Percentiles rank a stretch among this genome's conserved stretches.
Conservation (phyloP, 2,888 invertebrate species). For the Galerucella calmariensis region DNA sequence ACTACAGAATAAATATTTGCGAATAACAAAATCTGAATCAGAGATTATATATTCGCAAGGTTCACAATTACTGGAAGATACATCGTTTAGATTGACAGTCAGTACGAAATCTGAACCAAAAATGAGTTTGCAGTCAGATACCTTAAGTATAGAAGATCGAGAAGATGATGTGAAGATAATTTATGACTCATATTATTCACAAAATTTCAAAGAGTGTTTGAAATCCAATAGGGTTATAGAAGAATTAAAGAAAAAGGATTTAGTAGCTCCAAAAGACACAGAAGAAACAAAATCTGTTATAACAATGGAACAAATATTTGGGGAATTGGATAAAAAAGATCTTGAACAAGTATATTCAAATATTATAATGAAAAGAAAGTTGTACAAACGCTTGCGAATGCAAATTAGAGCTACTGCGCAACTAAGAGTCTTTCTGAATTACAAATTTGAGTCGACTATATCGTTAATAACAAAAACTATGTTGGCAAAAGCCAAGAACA, state of each 20-base stretch:
- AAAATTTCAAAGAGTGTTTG: neutral
- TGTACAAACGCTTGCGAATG: no score
- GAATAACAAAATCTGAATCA: neutral
- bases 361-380: no score
- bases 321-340: no score
- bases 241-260: neutral
- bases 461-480: no score
- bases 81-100: neutral
- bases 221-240: neutral
- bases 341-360: no score
- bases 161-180: neutral
- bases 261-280: no score
- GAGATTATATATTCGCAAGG: neutral
- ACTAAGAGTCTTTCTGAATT: no score
- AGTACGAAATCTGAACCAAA: neutral
- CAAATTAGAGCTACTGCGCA: no score
- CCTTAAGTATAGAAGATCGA: neutral
- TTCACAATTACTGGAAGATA: neutral
- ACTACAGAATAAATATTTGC: neutral
- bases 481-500: no score
- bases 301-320: no score
- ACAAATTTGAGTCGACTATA: no score
- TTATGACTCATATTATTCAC: neutral
- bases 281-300: no score
- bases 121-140: neutral